phyloP scores from a whole-genome alignment of 2,888 invertebrate genomes.

The Mechanitis messenoides region DNA sequence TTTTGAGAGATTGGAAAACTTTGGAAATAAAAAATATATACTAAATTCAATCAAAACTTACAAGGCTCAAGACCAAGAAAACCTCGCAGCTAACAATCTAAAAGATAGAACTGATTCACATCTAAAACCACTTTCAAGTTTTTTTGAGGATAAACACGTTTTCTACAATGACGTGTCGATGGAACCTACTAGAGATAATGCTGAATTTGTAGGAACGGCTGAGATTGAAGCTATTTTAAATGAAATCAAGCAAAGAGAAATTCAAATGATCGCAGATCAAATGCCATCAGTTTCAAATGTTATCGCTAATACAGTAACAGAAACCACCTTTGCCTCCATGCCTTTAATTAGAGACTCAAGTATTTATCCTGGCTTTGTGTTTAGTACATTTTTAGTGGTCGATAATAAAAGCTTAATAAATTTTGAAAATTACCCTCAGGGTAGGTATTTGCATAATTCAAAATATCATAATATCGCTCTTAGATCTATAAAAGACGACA shows the following conservation, averaged over 20 bases:
- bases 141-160: conserved; percentile 3
- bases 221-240: conserved; percentile 50
- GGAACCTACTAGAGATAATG: conserved; percentile 11
- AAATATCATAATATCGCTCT: conserved; percentile 28
- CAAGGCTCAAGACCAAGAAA: background rate
- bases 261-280: conserved; percentile 39
- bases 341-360: conserved; percentile 32
- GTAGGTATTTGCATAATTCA: conserved; percentile 13
- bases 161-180: conserved; percentile 6
- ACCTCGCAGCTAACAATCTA: background rate
- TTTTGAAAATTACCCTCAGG: conserved; percentile 25
- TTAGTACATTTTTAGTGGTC: conserved; percentile 30
- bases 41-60: background rate
- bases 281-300: conserved; percentile 38
- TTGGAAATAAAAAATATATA: background rate
- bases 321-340: conserved; percentile 39
- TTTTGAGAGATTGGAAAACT: conserved; percentile 18
- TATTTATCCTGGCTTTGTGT: conserved; percentile 16
- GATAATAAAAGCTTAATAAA: conserved; percentile 12
- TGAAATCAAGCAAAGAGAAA: conserved; percentile 46
- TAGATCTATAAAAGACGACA: conserved; percentile 39
- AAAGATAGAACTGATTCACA: background rate
- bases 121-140: conserved; percentile 2
- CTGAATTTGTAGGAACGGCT: conserved; percentile 34
- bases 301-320: conserved; percentile 42